Conservation (phyloP, 1,140 invertebrate genomes). For the Ceratina calcarata region DNA sequence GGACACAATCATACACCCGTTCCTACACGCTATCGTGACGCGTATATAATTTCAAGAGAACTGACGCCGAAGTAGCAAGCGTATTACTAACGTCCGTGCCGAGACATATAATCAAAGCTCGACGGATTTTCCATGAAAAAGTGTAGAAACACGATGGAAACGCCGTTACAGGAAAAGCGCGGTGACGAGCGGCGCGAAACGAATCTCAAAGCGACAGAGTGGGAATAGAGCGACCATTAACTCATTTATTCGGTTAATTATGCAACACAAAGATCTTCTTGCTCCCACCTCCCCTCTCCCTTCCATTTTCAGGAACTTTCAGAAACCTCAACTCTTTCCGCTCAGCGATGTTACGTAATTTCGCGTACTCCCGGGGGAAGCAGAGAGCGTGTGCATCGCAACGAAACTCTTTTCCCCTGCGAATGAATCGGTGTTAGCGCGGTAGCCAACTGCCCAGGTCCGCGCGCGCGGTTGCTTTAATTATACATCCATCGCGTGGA, state of each 20-base stretch:
- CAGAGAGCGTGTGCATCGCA: background rate
- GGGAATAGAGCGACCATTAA: background rate
- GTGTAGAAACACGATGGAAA: too few relatives aligned
- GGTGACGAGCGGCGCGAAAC: background rate
- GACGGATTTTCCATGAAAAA: background rate
- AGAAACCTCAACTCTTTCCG: background rate
- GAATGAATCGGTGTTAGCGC: constrained; percentile 13
- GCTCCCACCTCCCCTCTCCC: too few relatives aligned
- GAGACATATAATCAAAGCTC: background rate
- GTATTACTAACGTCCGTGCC: background rate
- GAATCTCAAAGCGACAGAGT: background rate
- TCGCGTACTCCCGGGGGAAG: too few relatives aligned
- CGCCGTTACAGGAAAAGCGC: background rate
- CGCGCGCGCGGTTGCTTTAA: constrained; percentile 50
- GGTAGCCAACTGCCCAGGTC: background rate
- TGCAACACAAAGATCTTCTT: background rate
- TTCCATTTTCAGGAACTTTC: background rate
- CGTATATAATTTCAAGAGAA: background rate
- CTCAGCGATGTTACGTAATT: background rate
- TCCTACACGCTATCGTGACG: too few relatives aligned
- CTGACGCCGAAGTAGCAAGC: too few relatives aligned
- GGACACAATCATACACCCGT: background rate
- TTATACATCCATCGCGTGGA: constrained; percentile 53
- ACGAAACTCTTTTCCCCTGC: constrained; percentile 4
- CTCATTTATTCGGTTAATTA: background rate